These are phyloP conservation scores for Clarias laeviceps DNA, from an alignment of 2,797 vertebrate genomes.

Conservation along the genomic window DNA sequence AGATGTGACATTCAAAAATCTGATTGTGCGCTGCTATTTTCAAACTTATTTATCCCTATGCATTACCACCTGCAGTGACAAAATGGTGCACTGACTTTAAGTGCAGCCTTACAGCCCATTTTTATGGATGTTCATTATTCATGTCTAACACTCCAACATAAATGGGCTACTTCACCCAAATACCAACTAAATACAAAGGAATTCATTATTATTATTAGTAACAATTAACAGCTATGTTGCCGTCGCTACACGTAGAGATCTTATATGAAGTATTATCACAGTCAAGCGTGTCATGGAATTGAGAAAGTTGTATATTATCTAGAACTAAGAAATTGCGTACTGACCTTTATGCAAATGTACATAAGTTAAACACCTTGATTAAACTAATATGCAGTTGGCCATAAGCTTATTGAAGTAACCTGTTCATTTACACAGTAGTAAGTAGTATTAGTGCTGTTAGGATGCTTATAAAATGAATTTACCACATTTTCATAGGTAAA, in stretches of 20 bases:
- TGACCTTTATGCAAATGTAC: not conserved
- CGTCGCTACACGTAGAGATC: not conserved
- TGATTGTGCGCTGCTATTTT: not conserved
- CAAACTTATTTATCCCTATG: not conserved
- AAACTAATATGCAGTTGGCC: not conserved
- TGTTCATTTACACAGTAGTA: not conserved
- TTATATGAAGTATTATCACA: not conserved
- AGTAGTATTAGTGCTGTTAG: not conserved
- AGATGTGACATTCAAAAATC: not conserved
- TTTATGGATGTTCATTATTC: not conserved
- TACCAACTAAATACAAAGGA: not conserved
- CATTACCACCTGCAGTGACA: not conserved
- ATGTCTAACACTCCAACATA: not conserved
- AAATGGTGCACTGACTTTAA: slow-evolving; percentile 17
- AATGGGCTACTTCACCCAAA: not conserved
- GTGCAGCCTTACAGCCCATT: not conserved
- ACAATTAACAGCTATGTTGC: not conserved
- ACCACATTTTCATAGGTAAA: not conserved
- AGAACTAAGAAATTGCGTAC: not conserved
- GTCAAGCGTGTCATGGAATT: not conserved
- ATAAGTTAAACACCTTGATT: not conserved
- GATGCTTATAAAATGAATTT: no score
- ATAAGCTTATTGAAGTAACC: not conserved
- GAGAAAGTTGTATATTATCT: not conserved
- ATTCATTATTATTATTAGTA: not conserved